Base-by-base conservation (phyloP, 2,888 invertebrate species). In the Norana najaformis region DNA sequence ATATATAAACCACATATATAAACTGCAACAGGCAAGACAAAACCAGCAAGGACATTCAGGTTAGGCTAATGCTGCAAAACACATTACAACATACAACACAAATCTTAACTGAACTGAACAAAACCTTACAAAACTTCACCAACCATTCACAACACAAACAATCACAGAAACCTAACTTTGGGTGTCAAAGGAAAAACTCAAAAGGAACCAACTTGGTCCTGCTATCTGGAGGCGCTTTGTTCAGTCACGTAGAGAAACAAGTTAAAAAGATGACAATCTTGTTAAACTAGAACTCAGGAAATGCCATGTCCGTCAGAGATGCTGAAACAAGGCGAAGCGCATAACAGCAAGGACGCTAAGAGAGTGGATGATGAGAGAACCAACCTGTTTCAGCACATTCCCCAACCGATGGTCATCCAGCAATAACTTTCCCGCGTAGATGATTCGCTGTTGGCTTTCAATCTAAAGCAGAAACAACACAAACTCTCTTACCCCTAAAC, bases 371-470 rank as follows among this genome's bases (percentile, higher is more conserved):
- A 3, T 2, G 34, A 6, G 4, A 16, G 35, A 11, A 41, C 89
- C 13, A 34, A 90, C 90, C 88, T 90, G 89, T 38, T 97, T 96
- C 88, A 98, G 95, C 30, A 98, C 96, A 95, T 98, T 98, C 94
- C 97, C 97, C 53, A 99, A 94, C 90, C 96, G 96, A 53, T 96
- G 96, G 90, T 96, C 96, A 95, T 99, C 98, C 89, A 96, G 97
- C 89, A 99, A 95, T 20, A 98, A 95, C 94, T 97, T 97, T 16
- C 99, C 99, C 0, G 98, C 98, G 95, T 98, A 99, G 93, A 99
- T 99, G 35, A 99, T 96, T 95, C 98, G 97, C 95, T 99, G 99
- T 93, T 98, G 93, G 36, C 89, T 41, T 47, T 90, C 88, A 8
- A 34, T 38, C 90, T 90, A 35, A 53, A 53, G 53, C 53, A 53